phyloP scores from a whole-genome alignment of 2,113 vertebrate genomes.

The Dipodomys stephensi region DNA sequence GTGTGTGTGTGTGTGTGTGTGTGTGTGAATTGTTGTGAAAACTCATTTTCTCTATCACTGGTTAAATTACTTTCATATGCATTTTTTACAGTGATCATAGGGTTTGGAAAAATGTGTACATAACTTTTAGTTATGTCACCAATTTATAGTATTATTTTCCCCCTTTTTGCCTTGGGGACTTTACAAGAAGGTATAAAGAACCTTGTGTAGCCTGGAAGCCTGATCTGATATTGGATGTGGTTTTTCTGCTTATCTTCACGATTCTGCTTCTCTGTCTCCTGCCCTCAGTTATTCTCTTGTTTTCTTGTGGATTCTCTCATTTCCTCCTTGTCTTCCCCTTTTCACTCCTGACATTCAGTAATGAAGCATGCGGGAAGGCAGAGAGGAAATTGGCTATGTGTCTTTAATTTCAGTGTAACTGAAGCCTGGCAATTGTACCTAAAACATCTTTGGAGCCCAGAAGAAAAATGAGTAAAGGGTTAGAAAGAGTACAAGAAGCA shows the following conservation, averaged over 20 bases:
- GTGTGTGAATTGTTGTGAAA: neutral
- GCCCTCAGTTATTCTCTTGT: neutral
- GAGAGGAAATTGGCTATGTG: neutral
- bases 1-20: neutral
- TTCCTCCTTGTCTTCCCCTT: neutral
- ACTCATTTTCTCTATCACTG: conserved; percentile 8
- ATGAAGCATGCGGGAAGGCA: neutral
- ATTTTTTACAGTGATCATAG: neutral
- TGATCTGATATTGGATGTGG: neutral
- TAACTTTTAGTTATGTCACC: conserved; percentile 6
- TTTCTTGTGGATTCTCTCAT: neutral
- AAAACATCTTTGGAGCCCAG: neutral
- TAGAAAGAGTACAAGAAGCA: rapidly evolving
- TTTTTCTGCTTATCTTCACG: neutral
- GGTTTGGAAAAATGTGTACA: neutral
- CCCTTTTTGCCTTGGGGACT: neutral
- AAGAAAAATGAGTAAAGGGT: neutral
- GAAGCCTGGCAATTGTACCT: rapidly evolving
- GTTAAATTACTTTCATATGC: conserved; percentile 8
- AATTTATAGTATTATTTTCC: neutral
- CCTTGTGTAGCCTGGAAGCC: neutral
- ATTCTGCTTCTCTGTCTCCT: neutral
- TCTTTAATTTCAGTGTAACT: neutral
- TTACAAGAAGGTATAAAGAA: neutral
- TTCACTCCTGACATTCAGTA: neutral